These are phyloP conservation scores for Neoarius graeffei DNA, from an alignment of 2,113 vertebrate genomes.

Conservation along the genomic window DNA sequence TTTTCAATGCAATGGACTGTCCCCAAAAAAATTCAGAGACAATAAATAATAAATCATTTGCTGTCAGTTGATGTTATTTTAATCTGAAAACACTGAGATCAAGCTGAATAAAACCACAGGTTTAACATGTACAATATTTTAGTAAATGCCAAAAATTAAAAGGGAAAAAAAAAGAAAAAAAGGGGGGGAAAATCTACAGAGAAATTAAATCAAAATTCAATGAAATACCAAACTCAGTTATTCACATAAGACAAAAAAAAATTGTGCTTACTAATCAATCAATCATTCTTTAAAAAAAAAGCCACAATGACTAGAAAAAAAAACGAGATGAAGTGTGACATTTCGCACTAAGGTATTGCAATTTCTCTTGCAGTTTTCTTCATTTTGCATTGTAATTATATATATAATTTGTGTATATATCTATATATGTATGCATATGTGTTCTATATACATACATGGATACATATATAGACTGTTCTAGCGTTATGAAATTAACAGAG, in stretches of 20 bases:
- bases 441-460: not conserved
- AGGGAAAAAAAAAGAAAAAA: slow-evolving; percentile 35
- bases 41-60: not conserved
- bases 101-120: slow-evolving; percentile 92
- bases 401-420: slow-evolving; percentile 24
- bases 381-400: slow-evolving; percentile 57
- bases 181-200: slow-evolving; percentile 58
- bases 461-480: slow-evolving; percentile 65
- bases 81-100: slow-evolving; percentile 94
- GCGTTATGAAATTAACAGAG: slow-evolving; percentile 60
- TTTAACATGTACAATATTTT: slow-evolving; percentile 85
- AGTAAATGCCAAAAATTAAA: slow-evolving; percentile 78
- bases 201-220: slow-evolving; percentile 61
- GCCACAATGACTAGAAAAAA: slow-evolving; percentile 48
- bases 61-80: slow-evolving; percentile 69
- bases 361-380: slow-evolving; percentile 46
- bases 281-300: slow-evolving; percentile 53
- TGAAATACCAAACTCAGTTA: slow-evolving; percentile 68
- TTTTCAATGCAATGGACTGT: not conserved
- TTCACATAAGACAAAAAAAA: slow-evolving; percentile 72
- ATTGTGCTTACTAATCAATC: slow-evolving; percentile 53
- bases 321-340: slow-evolving; percentile 32
- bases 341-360: slow-evolving; percentile 47
- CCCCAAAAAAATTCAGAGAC: not conserved
- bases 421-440: not conserved